These are phyloP conservation scores for Ammodramus savannarum DNA, from an alignment of 2,113 vertebrate genomes.

Conservation along the genomic window DNA sequence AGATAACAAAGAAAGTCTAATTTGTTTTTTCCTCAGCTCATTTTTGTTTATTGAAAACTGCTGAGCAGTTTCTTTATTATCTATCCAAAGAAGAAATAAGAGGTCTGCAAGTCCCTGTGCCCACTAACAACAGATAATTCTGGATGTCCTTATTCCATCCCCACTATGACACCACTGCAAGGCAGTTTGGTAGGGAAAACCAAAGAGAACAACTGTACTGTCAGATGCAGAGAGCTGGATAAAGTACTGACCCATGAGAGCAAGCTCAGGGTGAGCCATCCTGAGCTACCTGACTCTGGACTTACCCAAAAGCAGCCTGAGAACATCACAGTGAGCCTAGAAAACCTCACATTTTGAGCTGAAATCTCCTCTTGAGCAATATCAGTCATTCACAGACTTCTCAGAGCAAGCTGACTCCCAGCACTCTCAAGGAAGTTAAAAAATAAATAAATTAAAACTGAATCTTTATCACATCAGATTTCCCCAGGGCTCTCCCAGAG, in stretches of 20 bases:
- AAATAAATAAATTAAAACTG: background rate
- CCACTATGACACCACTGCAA: background rate
- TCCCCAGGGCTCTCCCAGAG: background rate
- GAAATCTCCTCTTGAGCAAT: background rate
- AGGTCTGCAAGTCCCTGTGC: background rate
- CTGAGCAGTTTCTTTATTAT: background rate
- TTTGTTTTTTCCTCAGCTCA: fast-evolving
- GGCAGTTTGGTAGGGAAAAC: background rate
- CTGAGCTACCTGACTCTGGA: background rate
- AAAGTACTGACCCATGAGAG: fast-evolving
- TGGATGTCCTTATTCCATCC: background rate
- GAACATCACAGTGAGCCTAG: fast-evolving
- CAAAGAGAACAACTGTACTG: fast-evolving
- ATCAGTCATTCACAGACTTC: background rate
- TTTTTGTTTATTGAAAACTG: background rate
- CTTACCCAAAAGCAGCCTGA: background rate
- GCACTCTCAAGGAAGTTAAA: background rate
- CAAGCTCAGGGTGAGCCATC: fast-evolving
- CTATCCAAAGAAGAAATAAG: background rate
- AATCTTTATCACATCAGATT: background rate
- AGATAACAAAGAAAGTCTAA: background rate
- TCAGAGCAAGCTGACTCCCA: background rate
- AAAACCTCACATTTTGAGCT: background rate
- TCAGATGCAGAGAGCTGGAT: background rate
- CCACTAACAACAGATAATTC: background rate